A percentile compares a stretch with the other conserved stretches of the same genome.
These are phyloP conservation scores for Tromatobia lineatoria DNA, from an alignment of 2,888 invertebrate species.

Conservation along the genomic window DNA sequence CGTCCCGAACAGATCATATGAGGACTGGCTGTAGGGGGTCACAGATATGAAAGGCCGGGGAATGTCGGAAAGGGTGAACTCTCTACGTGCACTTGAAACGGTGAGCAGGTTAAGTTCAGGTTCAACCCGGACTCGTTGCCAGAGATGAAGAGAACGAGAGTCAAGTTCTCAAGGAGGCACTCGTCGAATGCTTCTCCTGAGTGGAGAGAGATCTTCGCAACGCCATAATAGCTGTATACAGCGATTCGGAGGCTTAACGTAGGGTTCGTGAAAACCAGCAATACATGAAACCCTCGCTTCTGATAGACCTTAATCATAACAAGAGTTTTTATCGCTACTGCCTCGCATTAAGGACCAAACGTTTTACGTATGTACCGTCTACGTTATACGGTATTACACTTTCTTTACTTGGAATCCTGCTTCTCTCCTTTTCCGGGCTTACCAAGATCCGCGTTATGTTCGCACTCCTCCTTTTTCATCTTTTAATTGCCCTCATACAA, in stretches of 20 bases:
- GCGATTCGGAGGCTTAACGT: conserved; percentile 35
- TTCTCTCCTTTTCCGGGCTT: conserved; percentile 7
- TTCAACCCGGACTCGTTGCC: conserved; percentile 56
- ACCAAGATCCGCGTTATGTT: conserved; percentile 46
- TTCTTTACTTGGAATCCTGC: conserved; percentile 44
- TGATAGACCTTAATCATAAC: conserved; percentile 82
- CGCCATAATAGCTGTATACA: conserved; percentile 36
- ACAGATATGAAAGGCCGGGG: conserved; percentile 12
- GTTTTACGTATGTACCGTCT: conserved; percentile 73
- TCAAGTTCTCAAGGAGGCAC: conserved; percentile 78
- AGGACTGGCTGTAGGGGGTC: conserved; percentile 2
- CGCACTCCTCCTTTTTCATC: conserved; percentile 36
- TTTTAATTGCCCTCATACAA: conserved; percentile 59
- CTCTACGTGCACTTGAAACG: conserved; percentile 53
- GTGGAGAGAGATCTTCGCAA: conserved; percentile 52
- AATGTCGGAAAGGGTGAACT: conserved; percentile 18
- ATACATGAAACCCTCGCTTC: conserved; percentile 79
- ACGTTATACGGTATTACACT: conserved; percentile 39
- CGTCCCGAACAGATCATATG: background rate
- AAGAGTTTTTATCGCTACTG: conserved; percentile 72
- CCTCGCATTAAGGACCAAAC: conserved; percentile 63
- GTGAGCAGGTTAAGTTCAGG: conserved; percentile 58
- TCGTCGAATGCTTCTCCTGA: conserved; percentile 56
- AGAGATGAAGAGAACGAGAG: conserved; percentile 70
- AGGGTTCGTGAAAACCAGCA: conserved; percentile 70